phyloP scores from a whole-genome alignment of 2,113 vertebrate genomes.

The Corythornis vintsioides region DNA sequence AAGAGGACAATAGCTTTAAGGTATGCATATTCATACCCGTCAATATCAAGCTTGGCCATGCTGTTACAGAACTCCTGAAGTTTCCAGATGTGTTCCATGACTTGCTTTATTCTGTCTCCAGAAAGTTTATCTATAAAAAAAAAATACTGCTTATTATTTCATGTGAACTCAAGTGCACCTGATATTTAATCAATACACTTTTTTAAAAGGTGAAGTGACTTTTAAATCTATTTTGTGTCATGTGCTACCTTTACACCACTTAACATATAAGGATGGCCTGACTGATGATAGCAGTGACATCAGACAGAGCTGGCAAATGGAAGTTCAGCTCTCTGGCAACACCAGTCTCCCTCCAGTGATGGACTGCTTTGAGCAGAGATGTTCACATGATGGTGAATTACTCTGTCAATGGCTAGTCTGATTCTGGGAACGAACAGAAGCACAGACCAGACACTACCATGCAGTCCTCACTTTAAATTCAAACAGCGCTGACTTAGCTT shows the following conservation, averaged over 20 bases:
- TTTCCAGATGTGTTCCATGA: conserved; percentile 99
- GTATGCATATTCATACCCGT: conserved; percentile 97
- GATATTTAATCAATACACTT: background rate
- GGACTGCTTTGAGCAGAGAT: background rate
- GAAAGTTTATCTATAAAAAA: conserved; percentile 89
- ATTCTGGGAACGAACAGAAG: background rate
- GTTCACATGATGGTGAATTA: background rate
- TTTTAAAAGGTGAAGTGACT: background rate
- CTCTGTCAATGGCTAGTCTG: background rate
- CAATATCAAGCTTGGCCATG: conserved; percentile 93
- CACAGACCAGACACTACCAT: background rate
- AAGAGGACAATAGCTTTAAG: conserved; percentile 98
- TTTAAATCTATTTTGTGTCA: background rate
- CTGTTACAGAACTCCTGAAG: conserved; percentile 99
- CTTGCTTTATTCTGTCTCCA: conserved; percentile 93
- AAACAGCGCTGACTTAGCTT: background rate
- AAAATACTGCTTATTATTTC: conserved; percentile 45
- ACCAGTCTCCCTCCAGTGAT: background rate
- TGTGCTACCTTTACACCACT: background rate
- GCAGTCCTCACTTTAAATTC: background rate
- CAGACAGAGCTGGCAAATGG: background rate
- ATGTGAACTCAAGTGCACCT: background rate
- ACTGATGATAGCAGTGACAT: background rate
- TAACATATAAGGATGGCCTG: background rate
- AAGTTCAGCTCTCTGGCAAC: background rate